phyloP scores from a whole-genome alignment of 1,140 invertebrate genomes.

The Drosophila ercepeae region DNA sequence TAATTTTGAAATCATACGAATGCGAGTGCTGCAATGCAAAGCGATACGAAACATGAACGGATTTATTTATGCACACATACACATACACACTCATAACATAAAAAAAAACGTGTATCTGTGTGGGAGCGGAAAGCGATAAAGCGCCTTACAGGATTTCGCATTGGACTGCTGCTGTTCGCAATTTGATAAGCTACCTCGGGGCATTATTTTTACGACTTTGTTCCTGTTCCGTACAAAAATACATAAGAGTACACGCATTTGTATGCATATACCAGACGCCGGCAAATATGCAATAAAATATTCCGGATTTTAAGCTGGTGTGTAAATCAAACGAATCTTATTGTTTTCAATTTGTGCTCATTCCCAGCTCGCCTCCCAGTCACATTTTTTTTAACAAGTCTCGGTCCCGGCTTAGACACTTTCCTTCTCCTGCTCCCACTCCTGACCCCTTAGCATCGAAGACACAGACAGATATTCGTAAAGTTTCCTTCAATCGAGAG shows the following conservation, averaged over 20 bases:
- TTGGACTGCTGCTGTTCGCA: slow-evolving; percentile 72
- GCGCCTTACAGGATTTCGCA: slow-evolving; percentile 79
- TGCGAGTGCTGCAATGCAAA: slow-evolving; percentile 65
- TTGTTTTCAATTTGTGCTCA: slow-evolving; percentile 68
- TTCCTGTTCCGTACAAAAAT: slow-evolving; percentile 25
- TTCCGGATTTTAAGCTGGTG: slow-evolving; percentile 74
- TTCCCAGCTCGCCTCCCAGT: background rate
- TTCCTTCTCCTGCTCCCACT: slow-evolving; percentile 2
- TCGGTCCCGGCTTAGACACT: background rate
- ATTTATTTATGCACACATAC: slow-evolving; percentile 72
- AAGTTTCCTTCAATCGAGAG: slow-evolving; percentile 1
- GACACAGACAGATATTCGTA: background rate
- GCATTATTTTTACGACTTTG: slow-evolving; percentile 79
- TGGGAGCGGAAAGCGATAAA: slow-evolving; percentile 72
- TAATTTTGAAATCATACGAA: slow-evolving; percentile 79
- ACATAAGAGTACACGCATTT: slow-evolving; percentile 16
- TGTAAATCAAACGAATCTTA: slow-evolving; percentile 78
- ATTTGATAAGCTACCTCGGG: slow-evolving; percentile 78
- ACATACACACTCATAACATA: slow-evolving; percentile 1
- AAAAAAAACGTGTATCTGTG: slow-evolving; percentile 36
- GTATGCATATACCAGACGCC: slow-evolving; percentile 29
- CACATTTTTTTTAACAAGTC: background rate
- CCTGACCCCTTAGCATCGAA: slow-evolving; percentile 13
- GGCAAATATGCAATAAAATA: slow-evolving; percentile 76
- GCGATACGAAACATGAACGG: slow-evolving; percentile 65